Evolutionary conservation across 2,797 vertebrate species (phyloP), one percentile per base, ranked within the genome.

Genomic region (Acipenser ruthenus): DNA sequence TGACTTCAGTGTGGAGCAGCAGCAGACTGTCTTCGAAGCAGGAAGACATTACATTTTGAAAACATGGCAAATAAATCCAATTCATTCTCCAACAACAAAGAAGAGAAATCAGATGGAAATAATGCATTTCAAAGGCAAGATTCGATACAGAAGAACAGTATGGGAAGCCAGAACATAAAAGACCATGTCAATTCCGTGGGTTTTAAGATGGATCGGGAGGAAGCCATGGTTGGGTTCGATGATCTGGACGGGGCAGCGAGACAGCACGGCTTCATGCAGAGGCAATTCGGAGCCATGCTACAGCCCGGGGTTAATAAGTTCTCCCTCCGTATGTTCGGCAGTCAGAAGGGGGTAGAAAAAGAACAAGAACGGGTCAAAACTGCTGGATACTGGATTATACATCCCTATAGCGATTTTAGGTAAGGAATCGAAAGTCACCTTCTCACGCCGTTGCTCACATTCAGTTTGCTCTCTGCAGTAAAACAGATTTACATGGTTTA

Each of bases 301-400:
- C 95, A 97, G 89, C 95, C 94, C 69, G 96, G 94, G 77, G 95
- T 97, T 87, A 98, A 98, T 91, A 97, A 98, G 94, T 98, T 98
- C 90, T 98, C 95, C 75, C 91, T 98, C 82, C 93, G 95, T 73
- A 98, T 97, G 95, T 98, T 97, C 78, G 95, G 95, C 74, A 97
- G 95, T 86, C 95, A 98, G 88, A 96, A 96, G 91, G 95, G 93
- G 65, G 95, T 98, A 87, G 94, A 98, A 87, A 98, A 97, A 76
- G 95, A 98, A 78, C 95, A 98, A 77, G 95, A 98, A 87, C 85
- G 95, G 87, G 95, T 98, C 78, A 95, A 98, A 86, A 95, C 94
- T 85, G 95, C 95, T 80, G 95, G 95, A 79, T 96, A 97, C 88
- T 98, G 95, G 95, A 98, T 98, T 85, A 98, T 98, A 88, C 95